Base-by-base conservation (phyloP, 2,888 invertebrate species). In the Apodemia duryi region DNA sequence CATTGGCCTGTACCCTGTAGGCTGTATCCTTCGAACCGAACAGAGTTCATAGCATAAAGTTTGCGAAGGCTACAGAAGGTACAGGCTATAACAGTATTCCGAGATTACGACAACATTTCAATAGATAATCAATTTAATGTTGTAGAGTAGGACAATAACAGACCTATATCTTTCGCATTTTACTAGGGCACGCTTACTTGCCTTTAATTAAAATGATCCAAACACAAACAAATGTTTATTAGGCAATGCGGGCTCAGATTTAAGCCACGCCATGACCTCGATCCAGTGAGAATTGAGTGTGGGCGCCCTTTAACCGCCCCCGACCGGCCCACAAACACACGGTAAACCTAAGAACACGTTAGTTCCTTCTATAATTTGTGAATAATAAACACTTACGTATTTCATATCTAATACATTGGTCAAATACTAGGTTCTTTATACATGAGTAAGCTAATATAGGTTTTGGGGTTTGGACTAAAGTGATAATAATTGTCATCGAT, bases 241-340 rank as follows among this genome's bases (percentile, higher is more conserved):
- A 11, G 32, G 57, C 57, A 60, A 35, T 60, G 35, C 57, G 57
- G 57, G 57, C n/a, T 6, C 35, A 60, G 57, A 60, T 60, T 60
- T 60, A 35, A 60, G 57, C 57, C 35, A 35, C 35, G 57, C 57
- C 2, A 32, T 60, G 57, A 60, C 57, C 57, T 60, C 57, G 35
- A 60, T 60, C 29, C 13, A 60, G 57, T 60, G 35, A 60, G 57
- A 60, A 60, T 13, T 11, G 35, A 60, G 57, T 60, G 57, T 60
- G 57, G 57, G 57, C 13, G 57, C 57, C 49, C n/a, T 49, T 49
- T 57, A 29, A 32, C 57, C 57, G 57, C 57, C 57, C 32, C 32
- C 57, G 11, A 9, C 57, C 57, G 32, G 21, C 57, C 57, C 57
- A 57, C 57, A 57, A 29, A 57, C 57, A 57, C 57, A 57, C 57